Percentiles rank a stretch among this genome's conserved stretches.
phyloP scores from a whole-genome alignment of 2,113 vertebrate genomes.

The Misgurnus mizolepis region DNA sequence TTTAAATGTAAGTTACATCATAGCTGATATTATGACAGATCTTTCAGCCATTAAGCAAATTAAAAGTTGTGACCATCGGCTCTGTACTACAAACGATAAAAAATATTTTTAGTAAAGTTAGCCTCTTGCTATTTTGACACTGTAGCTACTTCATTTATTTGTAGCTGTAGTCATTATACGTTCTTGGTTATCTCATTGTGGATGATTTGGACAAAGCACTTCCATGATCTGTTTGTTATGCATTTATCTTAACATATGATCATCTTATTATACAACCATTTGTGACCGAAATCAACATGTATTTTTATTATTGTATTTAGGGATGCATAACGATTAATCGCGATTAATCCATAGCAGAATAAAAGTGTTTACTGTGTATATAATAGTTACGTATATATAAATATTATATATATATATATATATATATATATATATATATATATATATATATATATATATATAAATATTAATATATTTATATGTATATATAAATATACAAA shows the following conservation, averaged over 20 bases:
- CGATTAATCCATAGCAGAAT: no score
- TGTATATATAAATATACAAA: no score
- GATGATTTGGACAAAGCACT: conserved; percentile 9
- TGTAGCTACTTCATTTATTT: conserved; percentile 12
- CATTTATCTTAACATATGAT: not conserved
- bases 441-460: no score
- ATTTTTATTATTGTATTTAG: no score
- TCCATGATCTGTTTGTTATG: not conserved
- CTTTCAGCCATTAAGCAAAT: not conserved
- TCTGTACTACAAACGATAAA: not conserved
- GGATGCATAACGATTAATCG: no score
- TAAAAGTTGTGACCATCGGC: not conserved
- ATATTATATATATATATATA: no score
- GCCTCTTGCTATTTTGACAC: not conserved
- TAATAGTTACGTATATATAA: no score
- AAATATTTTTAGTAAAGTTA: not conserved
- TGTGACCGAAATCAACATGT: no score
- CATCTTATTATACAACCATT: no score
- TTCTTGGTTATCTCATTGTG: not conserved
- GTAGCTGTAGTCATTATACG: not conserved
- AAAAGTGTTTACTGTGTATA: no score
- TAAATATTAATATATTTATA: no score
- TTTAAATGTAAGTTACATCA: not conserved
- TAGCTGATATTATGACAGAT: not conserved
- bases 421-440: no score